A percentile compares a stretch with the other conserved stretches of the same genome.
Evolutionary conservation across 2,113 vertebrate genomes (phyloP).

Genomic region (Eclectus roratus): DNA sequence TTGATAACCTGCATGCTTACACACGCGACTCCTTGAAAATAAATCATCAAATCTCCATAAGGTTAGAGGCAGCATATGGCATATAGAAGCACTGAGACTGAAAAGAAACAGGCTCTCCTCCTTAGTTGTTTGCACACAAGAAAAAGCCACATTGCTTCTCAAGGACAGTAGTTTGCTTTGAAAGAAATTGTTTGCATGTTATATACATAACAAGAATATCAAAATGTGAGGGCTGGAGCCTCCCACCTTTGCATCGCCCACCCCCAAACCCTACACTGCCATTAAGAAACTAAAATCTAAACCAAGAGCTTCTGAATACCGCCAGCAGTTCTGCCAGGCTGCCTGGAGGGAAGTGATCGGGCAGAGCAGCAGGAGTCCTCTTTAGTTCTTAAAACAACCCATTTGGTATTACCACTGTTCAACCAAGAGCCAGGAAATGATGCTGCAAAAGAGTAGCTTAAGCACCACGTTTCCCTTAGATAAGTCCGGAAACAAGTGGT

Average conservation of each 20-base stretch:
- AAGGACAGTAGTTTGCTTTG: neutral
- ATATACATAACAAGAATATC: neutral
- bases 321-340: neutral
- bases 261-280: neutral
- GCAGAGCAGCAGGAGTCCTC: neutral
- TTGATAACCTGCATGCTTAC: neutral
- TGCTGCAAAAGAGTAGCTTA: fast-evolving
- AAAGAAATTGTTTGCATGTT: neutral
- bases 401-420: neutral
- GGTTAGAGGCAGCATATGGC: neutral
- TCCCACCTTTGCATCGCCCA: neutral
- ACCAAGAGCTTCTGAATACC: neutral
- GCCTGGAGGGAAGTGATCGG: neutral
- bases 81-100: neutral
- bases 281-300: neutral
- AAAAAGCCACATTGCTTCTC: neutral
- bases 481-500: neutral
- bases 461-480: neutral
- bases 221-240: neutral
- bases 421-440: neutral
- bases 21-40: neutral
- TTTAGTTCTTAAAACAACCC: neutral
- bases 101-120: neutral
- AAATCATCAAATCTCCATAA: neutral
- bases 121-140: neutral